Conservation (phyloP, 2,888 invertebrate species). For the Rhogogaster chlorosoma region DNA sequence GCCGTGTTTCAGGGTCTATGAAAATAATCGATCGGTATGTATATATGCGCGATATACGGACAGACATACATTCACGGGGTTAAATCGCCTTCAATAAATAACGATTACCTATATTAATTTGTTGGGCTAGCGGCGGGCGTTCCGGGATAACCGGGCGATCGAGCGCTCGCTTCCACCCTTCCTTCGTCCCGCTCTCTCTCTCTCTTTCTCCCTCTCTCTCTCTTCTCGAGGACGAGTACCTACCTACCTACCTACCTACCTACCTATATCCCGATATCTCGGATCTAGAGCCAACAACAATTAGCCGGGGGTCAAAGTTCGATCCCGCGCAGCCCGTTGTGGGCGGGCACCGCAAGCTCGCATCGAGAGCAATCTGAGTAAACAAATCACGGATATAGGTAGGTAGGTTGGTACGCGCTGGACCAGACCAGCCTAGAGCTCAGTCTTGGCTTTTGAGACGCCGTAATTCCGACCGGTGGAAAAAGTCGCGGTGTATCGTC, state of each 20-base stretch:
- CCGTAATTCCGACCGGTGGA: not conserved
- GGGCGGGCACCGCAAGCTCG: slow-evolving; percentile 64
- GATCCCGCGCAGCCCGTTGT: slow-evolving; percentile 65
- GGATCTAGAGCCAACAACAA: slow-evolving; percentile 77
- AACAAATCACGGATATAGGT: slow-evolving; percentile 71
- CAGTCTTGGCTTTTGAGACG: not conserved
- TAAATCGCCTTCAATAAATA: slow-evolving; percentile 46
- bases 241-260: slow-evolving; percentile 27
- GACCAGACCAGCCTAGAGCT: slow-evolving; percentile 25
- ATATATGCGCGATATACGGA: not conserved
- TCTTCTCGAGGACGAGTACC: not conserved
- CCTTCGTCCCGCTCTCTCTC: not conserved
- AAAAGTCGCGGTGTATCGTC: not conserved
- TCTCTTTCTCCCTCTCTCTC: not conserved
- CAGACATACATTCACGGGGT: slow-evolving; percentile 12
- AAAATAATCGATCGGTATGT: not conserved
- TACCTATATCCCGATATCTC: slow-evolving; percentile 64
- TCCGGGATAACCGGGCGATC: slow-evolving; percentile 42
- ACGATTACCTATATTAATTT: slow-evolving; percentile 50
- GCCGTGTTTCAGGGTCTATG: not conserved
- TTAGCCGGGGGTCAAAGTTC: slow-evolving; percentile 76
- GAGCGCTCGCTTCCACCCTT: slow-evolving; percentile 20
- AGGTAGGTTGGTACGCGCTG: slow-evolving; percentile 19
- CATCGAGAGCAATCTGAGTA: slow-evolving; percentile 71
- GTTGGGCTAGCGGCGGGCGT: slow-evolving; percentile 47